Conservation (phyloP, 2,797 vertebrate genomes). For the Heterohyrax brucei region DNA sequence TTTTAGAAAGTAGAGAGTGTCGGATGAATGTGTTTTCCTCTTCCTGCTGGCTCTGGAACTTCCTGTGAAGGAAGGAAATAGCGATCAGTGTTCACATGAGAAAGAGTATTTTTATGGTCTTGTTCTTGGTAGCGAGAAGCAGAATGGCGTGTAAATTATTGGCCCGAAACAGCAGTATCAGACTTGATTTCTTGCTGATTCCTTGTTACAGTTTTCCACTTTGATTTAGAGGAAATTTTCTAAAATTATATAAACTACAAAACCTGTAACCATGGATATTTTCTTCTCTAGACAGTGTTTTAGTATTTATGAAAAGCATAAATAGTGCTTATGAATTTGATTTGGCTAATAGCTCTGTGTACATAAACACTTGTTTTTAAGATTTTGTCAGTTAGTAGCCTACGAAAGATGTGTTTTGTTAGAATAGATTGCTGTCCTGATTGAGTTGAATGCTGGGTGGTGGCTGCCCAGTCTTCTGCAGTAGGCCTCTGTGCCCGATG, state of each 20-base stretch:
- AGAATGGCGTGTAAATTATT: not conserved
- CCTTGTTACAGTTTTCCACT: not conserved
- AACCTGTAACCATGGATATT: not conserved
- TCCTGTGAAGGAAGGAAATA: not conserved
- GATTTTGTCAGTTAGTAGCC: not conserved
- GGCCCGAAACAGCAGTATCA: not conserved
- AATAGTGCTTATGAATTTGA: conserved; percentile 34
- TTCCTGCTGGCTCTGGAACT: not conserved
- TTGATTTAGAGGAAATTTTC: conserved; percentile 51
- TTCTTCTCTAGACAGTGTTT: not conserved
- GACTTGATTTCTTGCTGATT: not conserved
- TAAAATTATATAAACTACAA: not conserved
- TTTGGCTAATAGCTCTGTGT: not conserved
- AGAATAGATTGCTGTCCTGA: not conserved
- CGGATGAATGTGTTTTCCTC: not conserved
- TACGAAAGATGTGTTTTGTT: not conserved
- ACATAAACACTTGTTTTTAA: not conserved
- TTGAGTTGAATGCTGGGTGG: conserved; percentile 15
- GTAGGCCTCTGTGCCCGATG: not conserved
- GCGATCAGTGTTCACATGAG: not conserved
- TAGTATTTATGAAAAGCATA: conserved; percentile 32
- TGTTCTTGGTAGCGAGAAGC: not conserved
- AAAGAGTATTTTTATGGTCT: conserved; percentile 14
- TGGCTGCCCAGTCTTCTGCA: not conserved
- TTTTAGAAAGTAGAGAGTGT: conserved; percentile 8